These are phyloP conservation scores for Macquaria australasica DNA, from an alignment of 2,113 vertebrate species.

Conservation along the genomic window DNA sequence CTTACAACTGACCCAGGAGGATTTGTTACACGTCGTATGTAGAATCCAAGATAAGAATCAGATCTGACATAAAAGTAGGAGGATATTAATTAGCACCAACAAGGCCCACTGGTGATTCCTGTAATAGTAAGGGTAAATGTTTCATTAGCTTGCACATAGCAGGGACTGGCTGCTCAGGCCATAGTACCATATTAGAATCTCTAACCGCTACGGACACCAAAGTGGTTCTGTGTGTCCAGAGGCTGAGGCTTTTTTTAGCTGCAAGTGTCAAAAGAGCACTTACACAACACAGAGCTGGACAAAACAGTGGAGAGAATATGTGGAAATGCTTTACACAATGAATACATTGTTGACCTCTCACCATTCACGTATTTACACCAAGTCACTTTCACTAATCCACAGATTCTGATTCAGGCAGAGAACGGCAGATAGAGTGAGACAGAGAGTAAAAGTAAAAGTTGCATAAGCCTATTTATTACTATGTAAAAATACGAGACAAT, in stretches of 20 bases:
- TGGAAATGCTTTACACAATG: not conserved
- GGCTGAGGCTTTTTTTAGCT: conserved; percentile 26
- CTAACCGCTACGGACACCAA: conserved; percentile 16
- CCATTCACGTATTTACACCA: not conserved
- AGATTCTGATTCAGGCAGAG: not conserved
- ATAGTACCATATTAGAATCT: conserved; percentile 7
- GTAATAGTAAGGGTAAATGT: conserved; percentile 29
- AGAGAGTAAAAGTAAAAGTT: not conserved
- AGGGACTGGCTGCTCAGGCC: conserved; percentile 18
- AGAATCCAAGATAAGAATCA: conserved; percentile 53
- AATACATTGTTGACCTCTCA: not conserved
- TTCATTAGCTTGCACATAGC: conserved; percentile 40
- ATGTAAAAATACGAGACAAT: not conserved
- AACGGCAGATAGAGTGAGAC: not conserved
- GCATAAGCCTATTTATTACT: not conserved
- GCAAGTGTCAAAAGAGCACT: conserved; percentile 32
- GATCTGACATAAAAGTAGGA: conserved; percentile 58
- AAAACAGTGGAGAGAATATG: not conserved
- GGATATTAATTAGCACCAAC: conserved; percentile 64
- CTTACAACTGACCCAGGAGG: conserved; percentile 45
- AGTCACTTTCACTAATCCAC: not conserved
- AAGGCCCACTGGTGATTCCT: conserved; percentile 36
- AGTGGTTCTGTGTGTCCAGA: conserved; percentile 32
- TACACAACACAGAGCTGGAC: conserved; percentile 14
- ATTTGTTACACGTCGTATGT: not conserved